phyloP scores from a whole-genome alignment of 1,140 invertebrate genomes.

The Euwallacea fornicatus region DNA sequence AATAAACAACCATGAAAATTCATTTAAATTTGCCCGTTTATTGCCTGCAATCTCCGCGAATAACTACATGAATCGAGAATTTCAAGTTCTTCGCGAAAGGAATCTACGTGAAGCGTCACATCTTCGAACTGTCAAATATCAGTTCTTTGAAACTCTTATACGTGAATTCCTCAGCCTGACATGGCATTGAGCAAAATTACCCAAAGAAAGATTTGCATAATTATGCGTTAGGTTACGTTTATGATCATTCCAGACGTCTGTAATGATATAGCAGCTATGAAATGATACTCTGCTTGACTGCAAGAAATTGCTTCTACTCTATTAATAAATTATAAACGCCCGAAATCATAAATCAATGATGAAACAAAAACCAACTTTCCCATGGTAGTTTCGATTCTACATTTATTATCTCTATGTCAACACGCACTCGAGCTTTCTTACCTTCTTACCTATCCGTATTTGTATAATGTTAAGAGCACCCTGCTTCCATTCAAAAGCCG shows the following conservation, averaged over 20 bases:
- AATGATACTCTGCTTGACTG: conserved; percentile 8
- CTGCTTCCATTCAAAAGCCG: conserved; percentile 26
- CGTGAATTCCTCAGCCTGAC: background rate
- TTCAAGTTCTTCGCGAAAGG: too few species aligned
- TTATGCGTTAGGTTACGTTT: conserved; percentile 16
- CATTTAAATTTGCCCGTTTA: too few species aligned
- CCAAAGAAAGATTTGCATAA: conserved; percentile 24
- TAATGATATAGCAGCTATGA: conserved; percentile 8
- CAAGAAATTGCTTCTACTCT: background rate
- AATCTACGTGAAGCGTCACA: too few species aligned
- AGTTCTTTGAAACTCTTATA: too few species aligned
- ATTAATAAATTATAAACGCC: too few species aligned
- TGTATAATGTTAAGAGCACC: conserved; percentile 27
- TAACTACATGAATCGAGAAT: too few species aligned
- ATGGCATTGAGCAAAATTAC: conserved; percentile 15
- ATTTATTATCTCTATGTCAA: conserved; percentile 26
- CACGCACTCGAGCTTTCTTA: conserved; percentile 9
- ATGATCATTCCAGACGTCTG: conserved; percentile 5
- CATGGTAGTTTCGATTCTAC: background rate
- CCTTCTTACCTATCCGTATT: conserved; percentile 12
- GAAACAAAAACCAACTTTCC: background rate
- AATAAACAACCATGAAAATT: too few species aligned
- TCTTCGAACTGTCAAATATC: too few species aligned
- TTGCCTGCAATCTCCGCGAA: too few species aligned
- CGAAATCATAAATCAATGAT: background rate